Evolutionary conservation across 2,113 vertebrate genomes (phyloP).

Genomic region (Toxotes chatareus): DNA sequence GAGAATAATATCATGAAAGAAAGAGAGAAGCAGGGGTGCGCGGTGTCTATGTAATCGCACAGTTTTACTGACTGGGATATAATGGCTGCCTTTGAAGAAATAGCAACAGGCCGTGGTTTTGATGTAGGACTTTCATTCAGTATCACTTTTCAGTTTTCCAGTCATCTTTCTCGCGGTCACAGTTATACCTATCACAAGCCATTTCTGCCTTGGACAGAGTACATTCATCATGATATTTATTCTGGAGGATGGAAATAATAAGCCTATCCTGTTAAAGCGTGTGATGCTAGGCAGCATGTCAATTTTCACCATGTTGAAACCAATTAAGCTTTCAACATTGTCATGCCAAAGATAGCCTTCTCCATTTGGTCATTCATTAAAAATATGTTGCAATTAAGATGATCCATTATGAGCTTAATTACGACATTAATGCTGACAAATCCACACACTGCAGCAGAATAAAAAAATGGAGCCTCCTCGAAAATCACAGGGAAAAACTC

Average conservation of each 20-base stretch:
- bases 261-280: conserved; percentile 49
- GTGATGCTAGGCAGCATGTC: conserved; percentile 49
- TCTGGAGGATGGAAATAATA: conserved; percentile 45
- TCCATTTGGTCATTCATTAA: conserved; percentile 73
- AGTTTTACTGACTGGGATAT: conserved; percentile 69
- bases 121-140: conserved; percentile 55
- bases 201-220: conserved; percentile 12
- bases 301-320: conserved; percentile 60
- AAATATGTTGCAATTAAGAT: conserved; percentile 75
- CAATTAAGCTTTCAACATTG: conserved; percentile 69
- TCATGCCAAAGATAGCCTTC: conserved; percentile 66
- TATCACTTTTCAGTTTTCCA: conserved; percentile 29
- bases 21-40: conserved; percentile 35
- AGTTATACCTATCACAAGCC: conserved; percentile 35
- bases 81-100: conserved; percentile 67
- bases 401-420: conserved; percentile 75
- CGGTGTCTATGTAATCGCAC: conserved; percentile 55
- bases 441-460: conserved; percentile 21
- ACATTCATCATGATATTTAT: conserved; percentile 47
- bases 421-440: conserved; percentile 61
- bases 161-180: conserved; percentile 42
- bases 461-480: conserved; percentile 15
- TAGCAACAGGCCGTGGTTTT: conserved; percentile 56
- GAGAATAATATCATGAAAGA: conserved; percentile 65
- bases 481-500: conserved; percentile 6